Evolutionary conservation across 2,797 vertebrate genomes (phyloP), one percentile per base, ranked within the genome.

Genomic region (Spea hammondii): DNA sequence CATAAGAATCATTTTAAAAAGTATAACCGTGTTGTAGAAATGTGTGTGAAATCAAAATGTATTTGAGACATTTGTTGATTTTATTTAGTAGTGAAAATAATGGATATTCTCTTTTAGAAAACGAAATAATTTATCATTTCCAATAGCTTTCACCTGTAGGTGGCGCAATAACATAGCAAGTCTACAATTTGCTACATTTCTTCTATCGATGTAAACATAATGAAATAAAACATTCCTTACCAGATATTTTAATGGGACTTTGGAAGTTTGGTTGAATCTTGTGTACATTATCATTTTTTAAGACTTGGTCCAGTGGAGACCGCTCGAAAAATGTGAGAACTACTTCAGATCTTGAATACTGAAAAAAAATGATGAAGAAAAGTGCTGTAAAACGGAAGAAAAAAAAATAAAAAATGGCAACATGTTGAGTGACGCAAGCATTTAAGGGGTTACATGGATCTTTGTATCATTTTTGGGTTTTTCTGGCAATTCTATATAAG

Each of bases 341-440:
- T 1, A 98, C 96, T 91, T 99, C 97, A 77, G 97, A 99, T 87
- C 96, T 96, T 72, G 96, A 97, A 89, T 95, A 98, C 97, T 99
- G 84, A 69, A 78, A 70, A 62, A 70, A 4, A 72, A 72, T 32
- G 50, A 64, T 17, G 46, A 72, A 6, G 68, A 4, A 71, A 46
- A 46, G 6, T 60, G 4, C 32, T 64, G 51, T 57, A 68, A 11
- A 69, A 6, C 13, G 17, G 8, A 4, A 32, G 32, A 3, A 32
- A 32, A 32, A 32, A 32, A 32, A 32, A 64, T 32, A 32, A 32
- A 32, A 32, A 32, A 32, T 32, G 32, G 32, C 32, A 32, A 32
- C 32, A 32, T 32, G 32, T 32, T 32, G 32, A 2, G 32, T 32
- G 32, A 32, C 32, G 1, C 32, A 32, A 32, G 32, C 32, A 32